Evolutionary conservation across 2,888 invertebrate species (phyloP).

Genomic region (Diarsia rubi): DNA sequence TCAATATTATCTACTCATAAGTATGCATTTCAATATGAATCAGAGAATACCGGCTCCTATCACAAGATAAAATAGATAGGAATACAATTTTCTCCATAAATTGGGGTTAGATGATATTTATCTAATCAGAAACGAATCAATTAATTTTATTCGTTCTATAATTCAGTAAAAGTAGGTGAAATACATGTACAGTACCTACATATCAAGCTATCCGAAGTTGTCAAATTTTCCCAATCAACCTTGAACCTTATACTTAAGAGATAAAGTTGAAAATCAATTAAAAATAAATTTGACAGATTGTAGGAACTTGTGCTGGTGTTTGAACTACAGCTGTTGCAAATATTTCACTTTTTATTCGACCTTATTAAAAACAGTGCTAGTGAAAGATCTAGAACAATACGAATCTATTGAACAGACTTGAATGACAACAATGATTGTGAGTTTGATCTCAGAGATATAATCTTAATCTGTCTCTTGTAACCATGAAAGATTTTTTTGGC

Average conservation of each 20-base stretch:
- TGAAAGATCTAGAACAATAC: conserved; percentile 11
- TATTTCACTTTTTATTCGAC: background rate
- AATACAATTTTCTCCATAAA: conserved; percentile 8
- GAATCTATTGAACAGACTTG: background rate
- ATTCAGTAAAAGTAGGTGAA: background rate
- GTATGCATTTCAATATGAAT: conserved; percentile 38
- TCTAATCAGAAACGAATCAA: conserved; percentile 27
- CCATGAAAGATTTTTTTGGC: background rate
- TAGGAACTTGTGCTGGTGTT: no score
- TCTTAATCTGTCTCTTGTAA: conserved; percentile 23
- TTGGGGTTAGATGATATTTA: background rate
- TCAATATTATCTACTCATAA: conserved; percentile 19
- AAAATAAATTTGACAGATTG: background rate
- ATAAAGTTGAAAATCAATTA: background rate
- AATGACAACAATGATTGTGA: conserved; percentile 28
- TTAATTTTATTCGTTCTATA: background rate
- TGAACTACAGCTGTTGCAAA: background rate
- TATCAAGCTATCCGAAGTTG: background rate
- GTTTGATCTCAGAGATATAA: conserved; percentile 21
- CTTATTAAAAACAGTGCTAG: conserved; percentile 4
- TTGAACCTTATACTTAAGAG: background rate
- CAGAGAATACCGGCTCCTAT: conserved; percentile 23
- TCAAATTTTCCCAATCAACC: background rate
- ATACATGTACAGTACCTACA: background rate
- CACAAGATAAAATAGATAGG: conserved; percentile 39